These are phyloP conservation scores for Leptopilina clavipes DNA, from an alignment of 1,140 invertebrate genomes.

Conservation along the genomic window DNA sequence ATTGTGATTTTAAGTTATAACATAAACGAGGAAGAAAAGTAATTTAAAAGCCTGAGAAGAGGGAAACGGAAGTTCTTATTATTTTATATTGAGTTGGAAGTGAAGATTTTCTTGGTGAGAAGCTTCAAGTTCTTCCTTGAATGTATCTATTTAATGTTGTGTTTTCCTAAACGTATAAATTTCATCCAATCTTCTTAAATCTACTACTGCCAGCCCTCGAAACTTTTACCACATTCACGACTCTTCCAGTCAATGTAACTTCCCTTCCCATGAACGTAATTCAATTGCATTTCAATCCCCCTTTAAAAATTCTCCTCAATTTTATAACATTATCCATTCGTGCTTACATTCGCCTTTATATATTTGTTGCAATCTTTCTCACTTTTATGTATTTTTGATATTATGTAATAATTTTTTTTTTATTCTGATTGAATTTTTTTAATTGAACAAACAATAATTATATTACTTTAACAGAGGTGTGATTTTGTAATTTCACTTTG, in stretches of 20 bases:
- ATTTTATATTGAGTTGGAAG: constrained; percentile 7
- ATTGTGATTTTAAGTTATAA: not conserved
- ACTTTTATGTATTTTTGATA: too few relatives aligned
- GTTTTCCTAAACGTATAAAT: constrained; percentile 9
- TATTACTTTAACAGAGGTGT: too few relatives aligned
- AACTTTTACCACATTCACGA: constrained; percentile 1
- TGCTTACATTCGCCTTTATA: not conserved
- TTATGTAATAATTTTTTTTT: too few relatives aligned
- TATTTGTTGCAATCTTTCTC: not conserved
- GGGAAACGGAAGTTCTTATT: not conserved
- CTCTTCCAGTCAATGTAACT: not conserved
- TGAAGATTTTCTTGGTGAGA: constrained; percentile 14
- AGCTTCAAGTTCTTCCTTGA: not conserved
- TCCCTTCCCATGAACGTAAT: not conserved
- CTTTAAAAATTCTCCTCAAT: not conserved
- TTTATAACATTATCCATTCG: not conserved
- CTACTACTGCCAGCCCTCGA: not conserved
- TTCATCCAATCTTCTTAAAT: constrained; percentile 9
- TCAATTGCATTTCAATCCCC: not conserved
- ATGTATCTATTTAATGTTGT: constrained; percentile 10
- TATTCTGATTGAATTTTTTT: too few relatives aligned
- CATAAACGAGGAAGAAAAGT: not conserved
- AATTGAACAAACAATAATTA: too few relatives aligned
- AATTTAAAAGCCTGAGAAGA: constrained; percentile 1
- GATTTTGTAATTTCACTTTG: too few relatives aligned